Conservation (phyloP, 2,113 vertebrate species). For the Pontoporia blainvillei region DNA sequence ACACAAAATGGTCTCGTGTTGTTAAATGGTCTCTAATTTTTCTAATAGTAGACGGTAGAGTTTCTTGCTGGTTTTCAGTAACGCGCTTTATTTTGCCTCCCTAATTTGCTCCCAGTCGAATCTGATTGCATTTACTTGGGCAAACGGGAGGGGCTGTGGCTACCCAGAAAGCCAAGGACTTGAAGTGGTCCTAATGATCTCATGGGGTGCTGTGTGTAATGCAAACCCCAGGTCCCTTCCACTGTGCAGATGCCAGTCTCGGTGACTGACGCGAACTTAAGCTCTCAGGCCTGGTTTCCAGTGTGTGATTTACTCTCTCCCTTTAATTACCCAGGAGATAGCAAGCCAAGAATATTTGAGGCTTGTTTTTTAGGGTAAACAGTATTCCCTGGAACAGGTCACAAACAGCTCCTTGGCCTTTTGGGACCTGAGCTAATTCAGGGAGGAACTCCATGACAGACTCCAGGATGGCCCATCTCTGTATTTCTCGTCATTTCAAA, state of each 20-base stretch:
- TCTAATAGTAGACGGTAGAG: conserved; percentile 69
- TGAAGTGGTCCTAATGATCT: conserved; percentile 61
- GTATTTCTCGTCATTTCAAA: conserved; percentile 40
- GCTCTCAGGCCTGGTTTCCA: conserved; percentile 28
- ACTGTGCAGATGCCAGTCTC: conserved; percentile 34
- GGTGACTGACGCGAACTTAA: conserved; percentile 30
- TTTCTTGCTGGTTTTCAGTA: conserved; percentile 77
- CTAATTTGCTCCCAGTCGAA: conserved; percentile 76
- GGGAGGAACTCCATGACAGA: not conserved
- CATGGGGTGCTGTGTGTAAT: not conserved
- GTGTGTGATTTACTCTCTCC: conserved; percentile 27
- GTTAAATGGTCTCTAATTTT: conserved; percentile 77
- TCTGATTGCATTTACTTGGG: conserved; percentile 71
- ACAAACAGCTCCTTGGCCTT: not conserved
- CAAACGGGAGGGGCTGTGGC: conserved; percentile 54
- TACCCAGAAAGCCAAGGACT: conserved; percentile 32
- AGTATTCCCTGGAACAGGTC: not conserved
- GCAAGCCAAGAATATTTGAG: not conserved
- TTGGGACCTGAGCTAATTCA: not conserved
- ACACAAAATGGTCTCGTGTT: conserved; percentile 37
- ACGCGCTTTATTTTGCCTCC: conserved; percentile 75
- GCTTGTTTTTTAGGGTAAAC: conserved; percentile 32
- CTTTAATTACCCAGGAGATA: conserved; percentile 41
- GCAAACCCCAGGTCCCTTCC: conserved; percentile 46
- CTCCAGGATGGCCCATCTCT: not conserved